Conservation (phyloP, 2,113 vertebrate genomes). For the Tragelaphus scriptus region DNA sequence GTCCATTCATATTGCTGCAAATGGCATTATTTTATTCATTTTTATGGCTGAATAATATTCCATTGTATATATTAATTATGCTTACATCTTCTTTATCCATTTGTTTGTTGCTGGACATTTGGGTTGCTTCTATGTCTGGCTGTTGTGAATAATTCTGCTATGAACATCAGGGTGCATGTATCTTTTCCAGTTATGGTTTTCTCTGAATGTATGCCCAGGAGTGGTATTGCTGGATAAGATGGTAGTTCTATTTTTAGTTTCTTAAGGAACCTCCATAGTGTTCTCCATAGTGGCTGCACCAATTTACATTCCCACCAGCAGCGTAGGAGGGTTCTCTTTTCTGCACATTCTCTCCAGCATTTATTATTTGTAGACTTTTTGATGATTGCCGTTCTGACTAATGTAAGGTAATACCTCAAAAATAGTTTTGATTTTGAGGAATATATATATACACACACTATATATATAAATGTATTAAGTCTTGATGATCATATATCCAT, state of each 20-base stretch:
- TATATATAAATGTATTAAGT: not conserved
- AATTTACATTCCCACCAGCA: not conserved
- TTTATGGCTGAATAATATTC: not conserved
- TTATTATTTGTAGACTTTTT: not conserved
- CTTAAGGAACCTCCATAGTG: not conserved
- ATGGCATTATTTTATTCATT: not conserved
- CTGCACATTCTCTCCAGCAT: not conserved
- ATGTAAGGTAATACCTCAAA: not conserved
- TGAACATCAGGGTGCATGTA: not conserved
- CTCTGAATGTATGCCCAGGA: not conserved
- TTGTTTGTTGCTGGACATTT: not conserved
- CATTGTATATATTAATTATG: not conserved
- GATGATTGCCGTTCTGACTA: not conserved
- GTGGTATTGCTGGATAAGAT: not conserved
- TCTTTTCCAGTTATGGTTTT: not conserved
- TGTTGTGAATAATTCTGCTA: not conserved
- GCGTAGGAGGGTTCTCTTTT: not conserved
- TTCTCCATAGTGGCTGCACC: not conserved
- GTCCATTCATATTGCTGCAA: not conserved
- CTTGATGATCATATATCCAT: not conserved
- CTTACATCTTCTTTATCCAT: not conserved
- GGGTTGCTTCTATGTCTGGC: not conserved
- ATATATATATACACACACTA: not conserved
- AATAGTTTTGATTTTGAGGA: not conserved
- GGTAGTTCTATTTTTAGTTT: not conserved